Evolutionary conservation across 2,113 vertebrate genomes (phyloP), one percentile per base, ranked within the genome.

Genomic region (Lota lota): DNA sequence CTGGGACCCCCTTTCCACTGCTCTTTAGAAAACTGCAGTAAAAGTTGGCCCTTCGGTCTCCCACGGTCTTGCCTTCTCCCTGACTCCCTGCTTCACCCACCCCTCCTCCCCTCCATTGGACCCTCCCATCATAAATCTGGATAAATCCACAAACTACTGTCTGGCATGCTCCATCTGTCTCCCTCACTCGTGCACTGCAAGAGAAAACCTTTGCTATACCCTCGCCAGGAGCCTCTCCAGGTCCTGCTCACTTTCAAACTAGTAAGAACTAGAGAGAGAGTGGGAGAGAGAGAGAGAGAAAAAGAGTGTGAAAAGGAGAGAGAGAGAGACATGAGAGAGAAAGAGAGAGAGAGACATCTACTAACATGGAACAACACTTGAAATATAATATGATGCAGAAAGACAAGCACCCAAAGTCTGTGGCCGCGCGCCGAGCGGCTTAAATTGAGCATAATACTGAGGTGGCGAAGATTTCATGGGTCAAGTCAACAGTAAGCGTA

Each of bases 81-180:
- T 36, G 61, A 20, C 70, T 57, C 59, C 19, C 58, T 40, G 47
- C 40, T 68, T 79, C 72, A n/a, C 50, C 18, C 51, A 79, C 79
- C 78, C 33, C 57, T 22, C 18, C 40, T 22, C 22, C 22, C 50
- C 18, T 66, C 67, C 53, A 73, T 88, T 85, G 53, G 16, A 17
- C 88, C 82, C 83, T 88, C 82, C 86, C 86, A 81, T 89, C 83
- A 91, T 90, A 89, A 90, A 91, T 93, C 90, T 90, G 88, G 85
- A 89, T 89, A 84, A 89, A 91, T 91, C 86, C 84, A 89, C 88
- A 90, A 88, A 91, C 83, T 85, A 83, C 86, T 90, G 83, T 85
- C 87, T 89, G 87, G 87, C 86, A 85, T 80, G 87, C 84, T 83
- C 86, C 88, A 91, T 93, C 90, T 89, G 84, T 91, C 88, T 91